Percentiles rank a stretch among this genome's conserved stretches.
Conservation (phyloP, 2,113 vertebrate genomes). For the Crotalus viridis region DNA sequence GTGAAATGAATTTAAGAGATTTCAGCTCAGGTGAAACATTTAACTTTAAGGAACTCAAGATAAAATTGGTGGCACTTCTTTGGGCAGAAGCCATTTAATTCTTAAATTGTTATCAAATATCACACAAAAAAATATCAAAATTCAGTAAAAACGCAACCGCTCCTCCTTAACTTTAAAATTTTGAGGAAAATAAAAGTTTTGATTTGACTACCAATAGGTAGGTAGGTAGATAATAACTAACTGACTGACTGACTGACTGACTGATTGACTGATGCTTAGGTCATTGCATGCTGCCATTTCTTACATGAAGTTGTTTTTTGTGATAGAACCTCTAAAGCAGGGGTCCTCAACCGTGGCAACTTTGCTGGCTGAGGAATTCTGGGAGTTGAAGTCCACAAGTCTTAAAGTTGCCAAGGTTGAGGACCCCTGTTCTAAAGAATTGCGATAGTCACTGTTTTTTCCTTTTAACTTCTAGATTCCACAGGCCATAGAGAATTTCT, state of each 20-base stretch:
- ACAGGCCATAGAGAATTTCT: conserved; percentile 98
- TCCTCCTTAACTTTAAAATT: background rate
- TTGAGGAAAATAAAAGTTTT: background rate
- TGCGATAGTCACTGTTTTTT: background rate
- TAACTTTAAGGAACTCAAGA: background rate
- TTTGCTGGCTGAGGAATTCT: too few species aligned
- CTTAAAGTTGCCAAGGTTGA: too few species aligned
- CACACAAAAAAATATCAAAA: background rate
- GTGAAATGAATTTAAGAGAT: background rate
- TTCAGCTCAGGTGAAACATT: background rate
- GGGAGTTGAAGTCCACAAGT: too few species aligned
- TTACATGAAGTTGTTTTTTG: rapidly evolving
- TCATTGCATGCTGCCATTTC: background rate
- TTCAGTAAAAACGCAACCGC: background rate
- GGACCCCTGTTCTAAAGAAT: background rate
- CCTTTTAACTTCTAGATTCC: conserved; percentile 80
- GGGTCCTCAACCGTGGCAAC: too few species aligned
- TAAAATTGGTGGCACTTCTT: background rate
- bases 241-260: too few species aligned
- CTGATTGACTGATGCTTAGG: background rate
- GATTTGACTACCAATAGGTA: background rate
- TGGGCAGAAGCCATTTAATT: too few species aligned
- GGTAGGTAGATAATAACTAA: background rate
- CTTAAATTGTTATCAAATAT: background rate
- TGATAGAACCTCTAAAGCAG: background rate